Base-by-base conservation (phyloP, 35 echinoderm and acorn worm genomes). In the Chiridota heheva region DNA sequence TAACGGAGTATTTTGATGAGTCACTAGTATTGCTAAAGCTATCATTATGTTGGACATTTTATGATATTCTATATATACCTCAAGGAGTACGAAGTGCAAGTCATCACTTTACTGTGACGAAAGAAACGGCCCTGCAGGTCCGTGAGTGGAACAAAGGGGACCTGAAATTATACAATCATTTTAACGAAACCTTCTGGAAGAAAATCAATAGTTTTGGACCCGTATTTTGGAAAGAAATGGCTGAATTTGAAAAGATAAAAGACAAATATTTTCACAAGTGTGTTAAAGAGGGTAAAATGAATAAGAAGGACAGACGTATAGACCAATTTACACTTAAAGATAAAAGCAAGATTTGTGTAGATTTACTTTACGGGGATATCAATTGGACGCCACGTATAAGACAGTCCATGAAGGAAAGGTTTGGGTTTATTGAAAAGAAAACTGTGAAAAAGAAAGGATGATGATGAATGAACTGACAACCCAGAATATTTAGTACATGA, bases 41-140 rank as follows among this genome's bases (percentile, higher is more conserved):
- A 60, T 26, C 80, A 17, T 37, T 88, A n/a, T 94, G 91, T 80
- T 94, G 91, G 91, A 56, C 77, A 25, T 89, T 84, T 35, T 70
- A 94, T 62, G 85, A 94, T 71, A 94, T 94, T 26, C n/a, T 94
- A 36, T 94, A 94, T 47, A 40, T 88, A 43, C 63, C 91, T 4
- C 76, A 74, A 4, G 79, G 70, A 18, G 81, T 94, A 20, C 70
- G 85, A 22, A 80, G 60, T 22, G 20, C 70, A 0, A 72, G 48
- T 13, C 58, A 67, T 18, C 44, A 75, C 15, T 83, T 29, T 25
- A 3, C 27, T 33, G 22, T 82, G 15, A 18, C 41, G 51, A 29
- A 16, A 0, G 44, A 86, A 13, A 63, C 65, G 35, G 64, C 49
- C 18, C 17, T 86, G 20, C 81, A 86, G 58, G 82, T 96, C 26